phyloP scores from a whole-genome alignment of 2,888 invertebrate genomes.

The Creontiades dilutus region DNA sequence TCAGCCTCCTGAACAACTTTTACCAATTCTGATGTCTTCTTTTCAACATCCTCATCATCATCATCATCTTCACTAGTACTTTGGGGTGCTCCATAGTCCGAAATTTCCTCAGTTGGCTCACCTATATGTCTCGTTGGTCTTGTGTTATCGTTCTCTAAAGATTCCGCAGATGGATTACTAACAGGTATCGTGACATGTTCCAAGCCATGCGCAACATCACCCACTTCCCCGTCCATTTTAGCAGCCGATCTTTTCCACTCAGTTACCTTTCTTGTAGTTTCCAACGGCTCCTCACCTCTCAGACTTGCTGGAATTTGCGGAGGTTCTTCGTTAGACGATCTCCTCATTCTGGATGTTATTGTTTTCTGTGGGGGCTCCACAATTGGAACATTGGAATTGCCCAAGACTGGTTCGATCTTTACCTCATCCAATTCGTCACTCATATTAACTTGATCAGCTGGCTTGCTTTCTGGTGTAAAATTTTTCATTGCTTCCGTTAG shows the following conservation, averaged over 20 bases:
- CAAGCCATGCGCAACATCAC: background rate
- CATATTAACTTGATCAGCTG: background rate
- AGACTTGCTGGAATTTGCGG: background rate
- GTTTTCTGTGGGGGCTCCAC: background rate
- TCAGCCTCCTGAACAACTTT: slow-evolving; percentile 50
- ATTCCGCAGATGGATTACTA: background rate
- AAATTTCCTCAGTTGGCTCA: background rate
- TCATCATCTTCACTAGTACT: background rate
- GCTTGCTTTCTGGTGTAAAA: background rate
- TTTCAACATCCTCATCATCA: slow-evolving; percentile 26
- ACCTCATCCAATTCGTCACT: background rate
- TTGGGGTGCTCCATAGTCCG: background rate
- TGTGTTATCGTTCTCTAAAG: background rate
- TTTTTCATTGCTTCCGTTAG: slow-evolving; percentile 50
- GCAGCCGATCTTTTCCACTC: background rate
- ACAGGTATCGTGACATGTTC: slow-evolving; percentile 5
- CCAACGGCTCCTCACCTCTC: background rate
- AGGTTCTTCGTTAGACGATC: slow-evolving; percentile 62
- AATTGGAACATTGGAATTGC: background rate
- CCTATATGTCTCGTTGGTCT: slow-evolving; percentile 27
- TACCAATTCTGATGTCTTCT: slow-evolving; percentile 11
- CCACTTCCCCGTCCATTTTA: background rate
- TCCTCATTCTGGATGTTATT: slow-evolving; percentile 42
- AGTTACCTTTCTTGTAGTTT: background rate
- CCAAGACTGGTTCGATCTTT: background rate